phyloP scores from a whole-genome alignment of 2,888 invertebrate species.

The Tanaodytes sp. region DNA sequence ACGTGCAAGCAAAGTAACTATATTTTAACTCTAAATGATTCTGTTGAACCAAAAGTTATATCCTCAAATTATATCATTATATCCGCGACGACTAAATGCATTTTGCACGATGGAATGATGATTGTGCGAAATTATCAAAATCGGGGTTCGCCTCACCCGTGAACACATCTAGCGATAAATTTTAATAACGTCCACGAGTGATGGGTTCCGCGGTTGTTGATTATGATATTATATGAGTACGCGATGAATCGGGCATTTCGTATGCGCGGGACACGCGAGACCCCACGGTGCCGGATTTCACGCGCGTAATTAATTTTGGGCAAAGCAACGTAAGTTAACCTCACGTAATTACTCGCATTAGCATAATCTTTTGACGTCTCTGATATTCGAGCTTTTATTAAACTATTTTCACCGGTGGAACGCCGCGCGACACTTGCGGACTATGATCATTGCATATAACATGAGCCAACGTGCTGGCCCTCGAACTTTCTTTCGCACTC shows the following conservation, averaged over 20 bases:
- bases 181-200: no score
- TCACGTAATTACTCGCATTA: slow-evolving; percentile 57
- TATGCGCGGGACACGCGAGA: slow-evolving; percentile 54
- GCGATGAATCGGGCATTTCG: slow-evolving; percentile 60
- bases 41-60: no score
- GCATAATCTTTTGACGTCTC: slow-evolving; percentile 56
- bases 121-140: no score
- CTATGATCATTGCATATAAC: slow-evolving; percentile 41
- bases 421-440: slow-evolving; percentile 24
- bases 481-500: slow-evolving; percentile 15
- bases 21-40: no score
- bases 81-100: no score
- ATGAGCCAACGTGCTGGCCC: slow-evolving; percentile 18
- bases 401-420: slow-evolving; percentile 19
- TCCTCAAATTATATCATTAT: no score
- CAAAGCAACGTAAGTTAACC: slow-evolving; percentile 56
- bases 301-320: slow-evolving; percentile 60
- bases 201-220: slow-evolving; percentile 51
- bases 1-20: no score
- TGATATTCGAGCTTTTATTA: slow-evolving; percentile 28
- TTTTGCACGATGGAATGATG: no score
- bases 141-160: no score
- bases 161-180: no score
- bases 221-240: slow-evolving; percentile 51
- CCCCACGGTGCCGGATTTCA: slow-evolving; percentile 50